These are phyloP conservation scores for Scaptomyza parva DNA, from an alignment of 2,888 invertebrate genomes.

Conservation along the genomic window DNA sequence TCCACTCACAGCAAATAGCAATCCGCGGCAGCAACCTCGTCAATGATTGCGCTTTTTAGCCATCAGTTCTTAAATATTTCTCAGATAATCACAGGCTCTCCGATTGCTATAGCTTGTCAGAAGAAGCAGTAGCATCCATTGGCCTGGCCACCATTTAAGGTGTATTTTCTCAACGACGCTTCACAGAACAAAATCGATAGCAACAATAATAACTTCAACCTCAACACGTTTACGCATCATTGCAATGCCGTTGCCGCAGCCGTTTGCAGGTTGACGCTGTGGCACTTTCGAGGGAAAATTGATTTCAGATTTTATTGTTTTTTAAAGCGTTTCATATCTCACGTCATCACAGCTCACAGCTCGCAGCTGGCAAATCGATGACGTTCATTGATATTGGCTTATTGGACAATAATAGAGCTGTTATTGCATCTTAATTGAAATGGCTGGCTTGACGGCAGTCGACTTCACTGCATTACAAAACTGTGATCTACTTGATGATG, in stretches of 20 bases:
- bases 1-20: conserved; percentile 17
- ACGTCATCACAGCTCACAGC: conserved; percentile 58
- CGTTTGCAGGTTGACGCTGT: conserved; percentile 27
- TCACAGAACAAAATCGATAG: conserved; percentile 39
- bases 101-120: conserved; percentile 69
- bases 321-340: conserved; percentile 71
- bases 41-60: conserved; percentile 56
- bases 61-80: conserved; percentile 77
- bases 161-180: conserved; percentile 55
- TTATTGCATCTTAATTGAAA: conserved; percentile 79
- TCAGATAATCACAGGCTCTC: conserved; percentile 70
- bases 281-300: conserved; percentile 68
- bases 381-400: conserved; percentile 70
- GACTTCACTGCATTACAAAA: conserved; percentile 1
- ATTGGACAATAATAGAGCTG: conserved; percentile 75
- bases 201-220: conserved; percentile 46
- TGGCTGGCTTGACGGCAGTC: conserved; percentile 8
- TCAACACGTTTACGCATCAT: conserved; percentile 75
- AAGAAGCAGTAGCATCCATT: conserved; percentile 13
- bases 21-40: conserved; percentile 49
- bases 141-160: conserved; percentile 70
- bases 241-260: conserved; percentile 32
- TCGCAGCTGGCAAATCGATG: conserved; percentile 55
- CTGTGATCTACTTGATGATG: not conserved
- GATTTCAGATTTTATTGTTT: conserved; percentile 74